These are phyloP conservation scores for Montipora sp. DNA, from an alignment of 64 coral and sea anemone species.

Conservation along the genomic window DNA sequence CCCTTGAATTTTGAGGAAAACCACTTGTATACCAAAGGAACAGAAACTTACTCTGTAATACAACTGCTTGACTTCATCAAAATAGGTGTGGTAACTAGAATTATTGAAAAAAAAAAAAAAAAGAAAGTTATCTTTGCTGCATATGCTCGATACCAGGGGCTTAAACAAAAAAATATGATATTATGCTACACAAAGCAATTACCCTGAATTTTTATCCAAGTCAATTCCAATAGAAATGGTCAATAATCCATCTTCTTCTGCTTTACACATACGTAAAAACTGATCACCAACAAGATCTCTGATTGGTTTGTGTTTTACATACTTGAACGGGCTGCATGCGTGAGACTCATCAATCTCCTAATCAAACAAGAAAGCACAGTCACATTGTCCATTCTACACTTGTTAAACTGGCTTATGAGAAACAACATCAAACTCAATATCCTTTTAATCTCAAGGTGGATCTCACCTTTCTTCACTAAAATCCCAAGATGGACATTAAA, in stretches of 20 bases:
- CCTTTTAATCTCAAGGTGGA: too few species aligned
- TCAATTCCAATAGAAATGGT: constrained; percentile 81
- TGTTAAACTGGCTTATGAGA: neutral
- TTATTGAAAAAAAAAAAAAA: neutral
- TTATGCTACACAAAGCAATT: neutral
- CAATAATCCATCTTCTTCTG: constrained; percentile 87
- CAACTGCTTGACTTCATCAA: constrained; percentile 97
- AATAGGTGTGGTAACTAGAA: constrained; percentile 84
- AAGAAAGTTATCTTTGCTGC: too few species aligned
- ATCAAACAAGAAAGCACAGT: neutral
- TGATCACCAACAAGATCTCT: constrained; percentile 90
- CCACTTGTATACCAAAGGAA: neutral
- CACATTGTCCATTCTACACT: neutral
- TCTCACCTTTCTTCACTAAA: constrained; percentile 54
- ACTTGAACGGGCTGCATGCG: constrained; percentile 84
- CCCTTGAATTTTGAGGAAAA: neutral
- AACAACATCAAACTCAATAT: neutral
- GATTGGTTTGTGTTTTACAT: constrained; percentile 90
- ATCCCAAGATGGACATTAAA: too few species aligned
- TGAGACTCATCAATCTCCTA: constrained; percentile 97
- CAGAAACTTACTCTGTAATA: constrained; percentile 85
- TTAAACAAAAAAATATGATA: too few species aligned
- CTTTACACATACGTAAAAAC: constrained; percentile 81
- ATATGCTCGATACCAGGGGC: too few species aligned
- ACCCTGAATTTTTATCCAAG: constrained; percentile 79